Evolutionary conservation across 2,797 vertebrate species (phyloP), one percentile per base, ranked within the genome.

Genomic region (Anas capensis): DNA sequence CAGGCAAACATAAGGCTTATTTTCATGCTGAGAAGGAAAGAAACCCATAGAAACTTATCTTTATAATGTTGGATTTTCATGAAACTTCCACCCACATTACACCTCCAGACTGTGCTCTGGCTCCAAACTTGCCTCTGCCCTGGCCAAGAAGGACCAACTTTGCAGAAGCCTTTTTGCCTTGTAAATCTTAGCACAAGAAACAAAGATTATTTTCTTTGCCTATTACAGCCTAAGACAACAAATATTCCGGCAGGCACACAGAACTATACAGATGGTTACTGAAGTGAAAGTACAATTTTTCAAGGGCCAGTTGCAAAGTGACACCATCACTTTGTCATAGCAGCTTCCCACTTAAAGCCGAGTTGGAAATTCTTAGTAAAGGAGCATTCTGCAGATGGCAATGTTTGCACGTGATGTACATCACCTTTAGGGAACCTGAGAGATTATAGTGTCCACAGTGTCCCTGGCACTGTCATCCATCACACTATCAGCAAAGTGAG

Each of bases 311-410:
- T 95, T 94, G 94, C 64, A 44, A 64, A 96, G 83, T 96, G 96
- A 96, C 96, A 95, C 90, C 53, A 80, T 75, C 95, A 80, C 83
- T 97, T 96, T 95, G 93, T 97, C 95, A 95, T 88, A 90, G 81
- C 88, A 82, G 83, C 61, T 70, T 95, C 83, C 86, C 90, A 93
- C 83, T 90, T 86, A 46, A 73, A 24, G 61, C 71, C 60, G 70
- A 88, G 71, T 54, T 65, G 36, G 71, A 96, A 90, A 61, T 80
- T 73, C 86, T 86, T 92, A 40, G 64, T n/a, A 34, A 90, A 94
- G 88, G 14, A 90, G 68, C 68, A 14, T 64, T 95, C 88, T 65
- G 91, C 96, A 96, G 94, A 95, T 94, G 96, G 94, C 83, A 90
- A 94, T 3, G 0, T 85, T 88, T 88, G 82, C 75, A 84, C 33